phyloP scores from a whole-genome alignment of 1,140 invertebrate genomes.

The Condylostylus longicornis region DNA sequence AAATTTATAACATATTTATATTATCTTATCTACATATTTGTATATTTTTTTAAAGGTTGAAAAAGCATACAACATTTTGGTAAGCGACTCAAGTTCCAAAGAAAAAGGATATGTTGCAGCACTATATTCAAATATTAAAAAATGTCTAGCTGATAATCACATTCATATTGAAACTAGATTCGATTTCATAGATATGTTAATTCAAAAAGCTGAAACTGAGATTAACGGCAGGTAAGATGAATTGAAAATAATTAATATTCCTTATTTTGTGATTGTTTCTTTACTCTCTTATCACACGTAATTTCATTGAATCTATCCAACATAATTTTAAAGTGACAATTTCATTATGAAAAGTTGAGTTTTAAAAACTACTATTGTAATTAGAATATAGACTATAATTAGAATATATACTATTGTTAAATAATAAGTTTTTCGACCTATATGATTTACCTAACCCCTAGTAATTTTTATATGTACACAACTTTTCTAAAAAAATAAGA shows the following conservation, averaged over 20 bases:
- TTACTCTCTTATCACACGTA: too few species aligned
- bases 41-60: conserved; percentile 36
- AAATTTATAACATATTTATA: background rate
- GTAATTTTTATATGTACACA: background rate
- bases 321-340: too few species aligned
- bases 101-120: conserved; percentile 79
- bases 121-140: conserved; percentile 71
- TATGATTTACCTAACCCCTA: too few species aligned
- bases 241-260: too few species aligned
- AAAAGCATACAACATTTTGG: conserved; percentile 69
- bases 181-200: conserved; percentile 74
- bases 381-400: too few species aligned
- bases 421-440: too few species aligned
- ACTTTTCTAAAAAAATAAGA: background rate
- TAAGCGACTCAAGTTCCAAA: conserved; percentile 66
- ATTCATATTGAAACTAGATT: conserved; percentile 73
- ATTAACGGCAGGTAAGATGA: conserved; percentile 51
- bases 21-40: conserved; percentile 2
- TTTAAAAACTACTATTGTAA: too few species aligned
- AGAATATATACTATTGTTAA: too few species aligned
- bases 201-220: conserved; percentile 78
- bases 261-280: too few species aligned
- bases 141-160: conserved; percentile 71
- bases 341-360: too few species aligned
- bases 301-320: too few species aligned